These are phyloP conservation scores for Popillia japonica DNA, from an alignment of 1,140 invertebrate species.

Conservation along the genomic window DNA sequence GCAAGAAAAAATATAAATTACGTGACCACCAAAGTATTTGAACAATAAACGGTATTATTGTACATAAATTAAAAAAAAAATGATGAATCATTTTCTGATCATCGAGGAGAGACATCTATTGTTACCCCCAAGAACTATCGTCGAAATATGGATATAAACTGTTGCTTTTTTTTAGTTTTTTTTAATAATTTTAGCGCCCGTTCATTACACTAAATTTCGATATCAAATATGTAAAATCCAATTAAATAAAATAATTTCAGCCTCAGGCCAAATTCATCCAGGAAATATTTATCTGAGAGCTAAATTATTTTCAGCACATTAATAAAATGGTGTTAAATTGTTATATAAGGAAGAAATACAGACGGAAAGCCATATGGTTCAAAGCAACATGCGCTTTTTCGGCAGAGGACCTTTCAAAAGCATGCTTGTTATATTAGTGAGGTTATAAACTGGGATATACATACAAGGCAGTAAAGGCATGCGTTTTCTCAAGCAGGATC, in stretches of 20 bases:
- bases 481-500: too few relatives aligned
- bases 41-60: background rate
- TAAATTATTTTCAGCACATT: too few relatives aligned
- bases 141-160: background rate
- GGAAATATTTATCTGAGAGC: background rate
- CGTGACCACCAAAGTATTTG: background rate
- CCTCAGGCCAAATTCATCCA: background rate
- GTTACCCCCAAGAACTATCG: background rate
- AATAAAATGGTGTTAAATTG: too few relatives aligned
- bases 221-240: background rate
- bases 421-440: background rate
- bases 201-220: background rate
- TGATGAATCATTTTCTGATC: background rate
- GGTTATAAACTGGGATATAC: background rate
- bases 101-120: background rate
- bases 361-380: background rate
- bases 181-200: background rate
- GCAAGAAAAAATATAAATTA: constrained; percentile 3
- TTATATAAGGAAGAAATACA: too few relatives aligned
- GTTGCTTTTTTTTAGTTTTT: too few relatives aligned
- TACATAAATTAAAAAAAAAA: background rate
- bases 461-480: background rate
- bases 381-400: background rate
- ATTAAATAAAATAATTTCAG: background rate
- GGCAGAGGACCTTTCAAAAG: background rate